Percentiles rank a stretch among this genome's conserved stretches.
These are phyloP conservation scores for Ophiothrix spiculata DNA, from an alignment of 35 echinoderm and acorn worm species.

Conservation along the genomic window DNA sequence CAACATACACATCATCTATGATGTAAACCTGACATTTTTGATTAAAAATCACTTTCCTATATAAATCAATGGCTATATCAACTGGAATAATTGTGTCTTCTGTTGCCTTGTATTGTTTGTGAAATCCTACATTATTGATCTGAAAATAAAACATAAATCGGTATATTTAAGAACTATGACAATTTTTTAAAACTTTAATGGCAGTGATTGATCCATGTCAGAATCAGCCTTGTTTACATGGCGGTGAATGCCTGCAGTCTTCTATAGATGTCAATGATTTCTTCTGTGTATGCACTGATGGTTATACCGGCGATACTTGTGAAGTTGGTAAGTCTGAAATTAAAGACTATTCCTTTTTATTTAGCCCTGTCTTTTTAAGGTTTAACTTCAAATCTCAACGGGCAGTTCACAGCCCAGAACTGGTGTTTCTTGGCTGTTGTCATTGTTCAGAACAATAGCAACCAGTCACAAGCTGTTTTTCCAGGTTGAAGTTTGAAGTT, in stretches of 20 bases:
- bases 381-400: too few species aligned
- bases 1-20: too few species aligned
- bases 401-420: too few species aligned
- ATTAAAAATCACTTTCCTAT: background rate
- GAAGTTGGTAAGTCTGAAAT: background rate
- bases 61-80: background rate
- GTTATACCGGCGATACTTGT: background rate
- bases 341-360: too few species aligned
- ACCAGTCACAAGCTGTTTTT: too few species aligned
- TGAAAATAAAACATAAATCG: background rate
- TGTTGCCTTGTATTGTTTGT: background rate
- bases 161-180: background rate
- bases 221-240: background rate
- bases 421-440: too few species aligned
- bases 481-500: too few species aligned
- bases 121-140: background rate
- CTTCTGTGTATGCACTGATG: background rate
- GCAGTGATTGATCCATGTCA: background rate
- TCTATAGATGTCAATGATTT: background rate
- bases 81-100: too few species aligned
- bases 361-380: too few species aligned
- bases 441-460: too few species aligned
- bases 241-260: background rate
- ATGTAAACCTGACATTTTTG: too few species aligned
- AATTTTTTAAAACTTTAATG: background rate